These are phyloP conservation scores for Drymodes brunneopygia DNA, from an alignment of 2,113 vertebrate genomes.

Conservation along the genomic window DNA sequence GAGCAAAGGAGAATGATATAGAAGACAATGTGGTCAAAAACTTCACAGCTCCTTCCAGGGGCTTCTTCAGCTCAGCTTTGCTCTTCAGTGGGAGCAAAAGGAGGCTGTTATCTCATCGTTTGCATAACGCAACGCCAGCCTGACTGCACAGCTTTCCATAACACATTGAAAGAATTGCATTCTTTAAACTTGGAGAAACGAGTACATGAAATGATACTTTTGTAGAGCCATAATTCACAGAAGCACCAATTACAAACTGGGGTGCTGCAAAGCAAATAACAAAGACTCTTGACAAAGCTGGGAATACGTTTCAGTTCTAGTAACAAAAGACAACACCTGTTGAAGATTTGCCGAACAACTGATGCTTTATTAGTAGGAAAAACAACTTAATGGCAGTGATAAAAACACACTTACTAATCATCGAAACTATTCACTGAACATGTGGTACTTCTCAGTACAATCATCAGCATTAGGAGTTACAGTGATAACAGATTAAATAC, in stretches of 20 bases:
- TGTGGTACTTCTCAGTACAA: background rate
- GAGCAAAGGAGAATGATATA: background rate
- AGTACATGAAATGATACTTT: background rate
- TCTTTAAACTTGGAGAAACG: background rate
- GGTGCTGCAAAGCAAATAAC: background rate
- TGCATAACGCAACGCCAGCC: background rate
- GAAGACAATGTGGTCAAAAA: background rate
- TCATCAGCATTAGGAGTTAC: background rate
- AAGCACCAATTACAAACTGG: background rate
- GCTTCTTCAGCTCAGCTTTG: background rate
- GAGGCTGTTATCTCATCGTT: fast-evolving
- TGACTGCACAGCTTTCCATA: background rate
- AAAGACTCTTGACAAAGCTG: background rate
- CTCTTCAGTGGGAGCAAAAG: background rate
- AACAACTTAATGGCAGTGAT: background rate
- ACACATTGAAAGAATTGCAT: background rate
- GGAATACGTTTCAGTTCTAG: background rate
- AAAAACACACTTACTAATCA: background rate
- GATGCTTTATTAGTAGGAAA: background rate
- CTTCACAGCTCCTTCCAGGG: background rate
- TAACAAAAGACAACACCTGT: background rate
- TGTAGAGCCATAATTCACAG: background rate
- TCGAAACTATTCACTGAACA: background rate
- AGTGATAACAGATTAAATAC: background rate
- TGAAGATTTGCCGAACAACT: background rate